Evolutionary conservation across 2,888 invertebrate species (phyloP).

Genomic region (Copidosoma aretas): DNA sequence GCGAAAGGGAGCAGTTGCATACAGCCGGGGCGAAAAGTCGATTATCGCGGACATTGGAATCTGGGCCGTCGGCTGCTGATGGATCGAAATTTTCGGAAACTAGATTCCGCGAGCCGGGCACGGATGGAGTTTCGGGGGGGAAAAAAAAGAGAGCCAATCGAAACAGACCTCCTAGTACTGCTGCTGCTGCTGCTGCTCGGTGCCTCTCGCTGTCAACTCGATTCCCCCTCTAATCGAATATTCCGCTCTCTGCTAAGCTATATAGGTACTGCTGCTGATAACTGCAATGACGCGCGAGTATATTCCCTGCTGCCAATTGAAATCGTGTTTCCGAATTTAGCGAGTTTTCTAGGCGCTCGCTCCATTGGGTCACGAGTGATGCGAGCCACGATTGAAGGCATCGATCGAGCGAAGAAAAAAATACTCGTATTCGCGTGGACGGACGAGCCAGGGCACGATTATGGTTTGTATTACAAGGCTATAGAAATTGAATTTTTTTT

Average conservation of each 20-base stretch:
- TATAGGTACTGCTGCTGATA: neutral
- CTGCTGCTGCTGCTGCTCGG: too few species aligned
- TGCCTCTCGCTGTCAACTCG: slow-evolving; percentile 8
- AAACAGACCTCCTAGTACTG: neutral
- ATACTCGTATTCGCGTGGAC: too few species aligned
- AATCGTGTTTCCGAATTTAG: neutral
- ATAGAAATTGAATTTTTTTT: too few species aligned
- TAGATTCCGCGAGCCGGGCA: slow-evolving; percentile 18
- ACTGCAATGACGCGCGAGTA: neutral
- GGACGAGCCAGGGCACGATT: too few species aligned
- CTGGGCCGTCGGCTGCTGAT: slow-evolving; percentile 20
- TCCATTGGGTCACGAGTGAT: too few species aligned
- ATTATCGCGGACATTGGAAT: slow-evolving; percentile 15
- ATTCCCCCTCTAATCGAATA: slow-evolving; percentile 33
- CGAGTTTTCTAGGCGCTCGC: too few species aligned
- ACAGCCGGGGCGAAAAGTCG: neutral
- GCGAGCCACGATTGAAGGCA: too few species aligned
- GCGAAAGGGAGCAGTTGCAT: neutral
- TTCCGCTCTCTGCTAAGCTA: neutral
- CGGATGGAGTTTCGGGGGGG: neutral
- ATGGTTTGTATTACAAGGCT: too few species aligned
- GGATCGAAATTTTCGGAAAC: slow-evolving; percentile 36
- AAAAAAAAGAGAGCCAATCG: neutral
- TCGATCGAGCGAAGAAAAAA: too few species aligned
- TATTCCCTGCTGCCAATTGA: neutral